These are phyloP conservation scores for Lacerta agilis DNA, from an alignment of 2,797 vertebrate genomes.

Conservation along the genomic window DNA sequence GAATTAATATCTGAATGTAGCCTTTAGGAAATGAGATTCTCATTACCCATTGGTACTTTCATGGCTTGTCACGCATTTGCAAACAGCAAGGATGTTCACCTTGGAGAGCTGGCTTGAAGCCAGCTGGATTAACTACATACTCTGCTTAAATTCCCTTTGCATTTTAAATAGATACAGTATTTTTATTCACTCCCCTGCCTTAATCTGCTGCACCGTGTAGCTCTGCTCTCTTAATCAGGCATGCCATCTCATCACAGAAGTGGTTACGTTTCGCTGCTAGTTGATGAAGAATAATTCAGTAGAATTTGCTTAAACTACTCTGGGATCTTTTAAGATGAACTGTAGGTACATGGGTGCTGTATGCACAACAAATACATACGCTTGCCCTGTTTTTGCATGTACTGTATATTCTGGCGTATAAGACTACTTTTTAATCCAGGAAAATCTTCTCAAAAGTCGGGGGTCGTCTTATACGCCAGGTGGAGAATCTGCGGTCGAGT, in stretches of 20 bases:
- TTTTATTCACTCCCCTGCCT: slow-evolving; percentile 20
- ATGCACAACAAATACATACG: background rate
- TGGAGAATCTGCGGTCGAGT: no score
- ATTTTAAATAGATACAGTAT: slow-evolving; percentile 57
- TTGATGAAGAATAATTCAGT: slow-evolving; percentile 6
- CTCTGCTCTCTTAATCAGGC: slow-evolving; percentile 32
- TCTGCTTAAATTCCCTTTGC: slow-evolving; percentile 61
- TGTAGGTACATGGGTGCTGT: background rate
- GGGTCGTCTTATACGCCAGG: no score
- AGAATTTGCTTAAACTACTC: slow-evolving; percentile 11
- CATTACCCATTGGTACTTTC: slow-evolving; percentile 36
- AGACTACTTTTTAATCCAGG: no score
- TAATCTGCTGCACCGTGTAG: background rate
- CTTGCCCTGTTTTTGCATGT: background rate
- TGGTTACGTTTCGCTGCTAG: background rate
- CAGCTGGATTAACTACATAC: slow-evolving; percentile 49
- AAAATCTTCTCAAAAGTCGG: no score
- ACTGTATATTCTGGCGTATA: no score
- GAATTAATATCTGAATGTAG: background rate
- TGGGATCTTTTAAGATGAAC: background rate
- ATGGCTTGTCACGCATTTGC: slow-evolving; percentile 44
- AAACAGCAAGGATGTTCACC: slow-evolving; percentile 69
- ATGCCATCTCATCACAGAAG: slow-evolving; percentile 30
- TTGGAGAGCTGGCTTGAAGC: slow-evolving; percentile 36
- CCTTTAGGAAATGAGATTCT: slow-evolving; percentile 43